phyloP scores from a whole-genome alignment of 2,888 invertebrate genomes.

The Unio delphinus region DNA sequence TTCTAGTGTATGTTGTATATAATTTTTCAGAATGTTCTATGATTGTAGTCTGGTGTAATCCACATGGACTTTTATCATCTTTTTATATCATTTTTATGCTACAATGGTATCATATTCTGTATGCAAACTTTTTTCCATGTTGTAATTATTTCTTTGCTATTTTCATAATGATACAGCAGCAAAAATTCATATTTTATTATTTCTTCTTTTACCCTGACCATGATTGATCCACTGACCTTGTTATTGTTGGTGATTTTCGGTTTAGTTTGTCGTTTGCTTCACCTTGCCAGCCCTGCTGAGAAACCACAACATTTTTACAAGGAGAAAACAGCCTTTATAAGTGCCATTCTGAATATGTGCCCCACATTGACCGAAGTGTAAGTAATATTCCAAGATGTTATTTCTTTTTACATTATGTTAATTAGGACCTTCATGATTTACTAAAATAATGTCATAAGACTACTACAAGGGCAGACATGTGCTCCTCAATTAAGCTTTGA shows the following conservation, averaged over 20 bases:
- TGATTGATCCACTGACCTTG: slow-evolving; percentile 24
- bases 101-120: no score
- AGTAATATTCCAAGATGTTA: slow-evolving; percentile 30
- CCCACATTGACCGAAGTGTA: slow-evolving; percentile 57
- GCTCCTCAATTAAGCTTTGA: no score
- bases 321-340: slow-evolving; percentile 37
- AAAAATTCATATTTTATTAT: no score
- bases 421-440: not conserved
- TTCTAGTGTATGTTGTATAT: no score
- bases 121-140: no score
- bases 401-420: no score
- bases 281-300: slow-evolving; percentile 48
- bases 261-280: slow-evolving; percentile 47
- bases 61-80: no score
- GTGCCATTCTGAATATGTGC: slow-evolving; percentile 50
- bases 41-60: no score
- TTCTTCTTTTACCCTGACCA: slow-evolving; percentile 1
- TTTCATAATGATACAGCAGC: no score
- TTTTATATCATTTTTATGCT: no score
- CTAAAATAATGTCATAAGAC: not conserved
- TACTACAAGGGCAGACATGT: not conserved
- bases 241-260: slow-evolving; percentile 24
- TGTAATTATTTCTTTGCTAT: no score
- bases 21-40: no score
- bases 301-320: slow-evolving; percentile 55